Percentiles rank a stretch among this genome's conserved stretches.
phyloP scores from a whole-genome alignment of 2,113 vertebrate genomes.

The Engraulis encrasicolus region DNA sequence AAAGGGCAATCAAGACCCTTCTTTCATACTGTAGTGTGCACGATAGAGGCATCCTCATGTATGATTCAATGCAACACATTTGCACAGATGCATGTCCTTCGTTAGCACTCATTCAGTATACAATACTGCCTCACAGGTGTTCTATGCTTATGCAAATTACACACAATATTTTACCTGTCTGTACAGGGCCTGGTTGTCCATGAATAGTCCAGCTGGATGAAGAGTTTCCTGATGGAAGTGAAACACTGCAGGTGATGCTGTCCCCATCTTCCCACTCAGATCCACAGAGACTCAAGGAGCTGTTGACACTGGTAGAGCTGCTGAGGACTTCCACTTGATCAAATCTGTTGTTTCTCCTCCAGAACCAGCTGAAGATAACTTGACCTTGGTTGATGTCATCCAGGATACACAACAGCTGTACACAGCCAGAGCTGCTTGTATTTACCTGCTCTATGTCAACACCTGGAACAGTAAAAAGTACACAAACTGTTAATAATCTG shows the following conservation, averaged over 20 bases:
- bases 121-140: too few species aligned
- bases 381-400: not conserved
- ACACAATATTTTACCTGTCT: too few species aligned
- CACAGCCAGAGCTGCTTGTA: conserved; percentile 29
- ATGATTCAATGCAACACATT: too few species aligned
- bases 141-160: too few species aligned
- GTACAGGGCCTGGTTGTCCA: not conserved
- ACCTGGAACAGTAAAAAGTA: not conserved
- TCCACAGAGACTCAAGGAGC: conserved; percentile 41
- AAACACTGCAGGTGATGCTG: conserved; percentile 33
- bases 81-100: too few species aligned
- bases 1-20: too few species aligned
- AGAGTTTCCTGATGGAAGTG: not conserved
- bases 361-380: conserved; percentile 49
- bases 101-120: too few species aligned
- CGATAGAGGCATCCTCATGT: too few species aligned
- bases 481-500: not conserved
- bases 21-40: too few species aligned
- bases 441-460: conserved; percentile 30
- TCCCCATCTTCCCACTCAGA: conserved; percentile 45
- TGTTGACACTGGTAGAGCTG: not conserved
- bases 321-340: not conserved
- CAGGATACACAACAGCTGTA: conserved; percentile 48
- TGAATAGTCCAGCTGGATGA: not conserved
- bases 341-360: not conserved